These are phyloP conservation scores for Polydrusus tereticollis DNA, from an alignment of 2,888 invertebrate species.

Conservation along the genomic window DNA sequence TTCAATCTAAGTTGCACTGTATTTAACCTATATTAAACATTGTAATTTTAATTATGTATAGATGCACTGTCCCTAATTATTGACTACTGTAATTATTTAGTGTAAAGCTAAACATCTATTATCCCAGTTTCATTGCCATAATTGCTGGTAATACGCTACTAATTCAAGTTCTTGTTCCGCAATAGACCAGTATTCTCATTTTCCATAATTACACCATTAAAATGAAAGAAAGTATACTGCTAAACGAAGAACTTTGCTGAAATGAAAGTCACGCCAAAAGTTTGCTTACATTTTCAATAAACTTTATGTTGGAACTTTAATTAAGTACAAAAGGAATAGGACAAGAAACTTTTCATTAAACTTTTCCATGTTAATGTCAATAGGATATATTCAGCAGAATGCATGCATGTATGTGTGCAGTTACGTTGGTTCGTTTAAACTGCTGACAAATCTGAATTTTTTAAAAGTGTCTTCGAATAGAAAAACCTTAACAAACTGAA, in stretches of 20 bases:
- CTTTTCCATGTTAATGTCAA: constrained; percentile 37
- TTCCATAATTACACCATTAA: constrained; percentile 52
- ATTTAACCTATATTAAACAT: too few relatives aligned
- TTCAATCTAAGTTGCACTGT: too few relatives aligned
- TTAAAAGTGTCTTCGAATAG: too few relatives aligned
- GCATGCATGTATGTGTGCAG: too few relatives aligned
- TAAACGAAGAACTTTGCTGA: constrained; percentile 51
- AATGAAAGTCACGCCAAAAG: constrained; percentile 51
- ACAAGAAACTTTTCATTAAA: constrained; percentile 52
- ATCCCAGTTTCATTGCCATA: neutral
- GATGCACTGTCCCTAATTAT: too few relatives aligned
- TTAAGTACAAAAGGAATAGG: constrained; percentile 56
- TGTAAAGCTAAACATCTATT: neutral
- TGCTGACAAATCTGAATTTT: too few relatives aligned
- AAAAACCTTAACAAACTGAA: too few relatives aligned
- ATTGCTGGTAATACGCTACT: constrained; percentile 1
- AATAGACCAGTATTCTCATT: constrained; percentile 31
- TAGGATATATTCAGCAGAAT: too few relatives aligned
- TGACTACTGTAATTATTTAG: neutral
- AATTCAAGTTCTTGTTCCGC: constrained; percentile 20
- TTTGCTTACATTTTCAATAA: constrained; percentile 56
- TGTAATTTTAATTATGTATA: too few relatives aligned
- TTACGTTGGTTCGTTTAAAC: too few relatives aligned
- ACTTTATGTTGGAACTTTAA: constrained; percentile 56
- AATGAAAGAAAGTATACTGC: constrained; percentile 52